Conservation (phyloP, 2,113 vertebrate genomes). For the Brevimyrus niger region DNA sequence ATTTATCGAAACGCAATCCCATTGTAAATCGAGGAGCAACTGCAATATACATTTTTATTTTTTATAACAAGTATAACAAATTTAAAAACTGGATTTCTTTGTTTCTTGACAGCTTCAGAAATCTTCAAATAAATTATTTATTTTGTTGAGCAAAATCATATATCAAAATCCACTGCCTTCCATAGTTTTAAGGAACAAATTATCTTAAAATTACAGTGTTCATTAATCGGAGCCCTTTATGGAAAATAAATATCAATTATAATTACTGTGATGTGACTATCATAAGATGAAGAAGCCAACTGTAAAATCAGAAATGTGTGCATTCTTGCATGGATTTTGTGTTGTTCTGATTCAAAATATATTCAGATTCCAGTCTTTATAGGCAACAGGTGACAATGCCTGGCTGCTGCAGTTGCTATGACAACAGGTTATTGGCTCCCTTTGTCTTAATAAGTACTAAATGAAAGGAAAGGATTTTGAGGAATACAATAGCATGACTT, state of each 20-base stretch:
- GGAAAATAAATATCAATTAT: background rate
- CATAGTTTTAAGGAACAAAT: background rate
- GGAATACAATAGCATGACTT: background rate
- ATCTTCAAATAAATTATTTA: background rate
- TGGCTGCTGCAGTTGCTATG: conserved; percentile 35
- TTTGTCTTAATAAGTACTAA: background rate
- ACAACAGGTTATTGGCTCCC: conserved; percentile 28
- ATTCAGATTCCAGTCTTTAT: background rate
- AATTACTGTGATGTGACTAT: background rate
- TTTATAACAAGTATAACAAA: background rate
- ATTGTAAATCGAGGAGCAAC: background rate
- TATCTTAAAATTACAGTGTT: background rate
- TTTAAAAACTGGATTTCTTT: background rate
- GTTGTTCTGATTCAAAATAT: conserved; percentile 2
- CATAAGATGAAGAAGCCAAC: background rate
- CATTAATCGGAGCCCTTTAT: background rate
- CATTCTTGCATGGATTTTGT: background rate
- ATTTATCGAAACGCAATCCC: background rate
- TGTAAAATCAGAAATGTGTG: background rate
- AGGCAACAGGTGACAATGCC: conserved; percentile 33
- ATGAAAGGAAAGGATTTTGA: background rate
- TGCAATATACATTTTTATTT: background rate
- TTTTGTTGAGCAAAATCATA: background rate
- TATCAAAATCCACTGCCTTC: background rate
- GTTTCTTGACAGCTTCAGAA: background rate